phyloP scores from a whole-genome alignment of 92 coral and sea anemone genomes.

The Ricordea florida region DNA sequence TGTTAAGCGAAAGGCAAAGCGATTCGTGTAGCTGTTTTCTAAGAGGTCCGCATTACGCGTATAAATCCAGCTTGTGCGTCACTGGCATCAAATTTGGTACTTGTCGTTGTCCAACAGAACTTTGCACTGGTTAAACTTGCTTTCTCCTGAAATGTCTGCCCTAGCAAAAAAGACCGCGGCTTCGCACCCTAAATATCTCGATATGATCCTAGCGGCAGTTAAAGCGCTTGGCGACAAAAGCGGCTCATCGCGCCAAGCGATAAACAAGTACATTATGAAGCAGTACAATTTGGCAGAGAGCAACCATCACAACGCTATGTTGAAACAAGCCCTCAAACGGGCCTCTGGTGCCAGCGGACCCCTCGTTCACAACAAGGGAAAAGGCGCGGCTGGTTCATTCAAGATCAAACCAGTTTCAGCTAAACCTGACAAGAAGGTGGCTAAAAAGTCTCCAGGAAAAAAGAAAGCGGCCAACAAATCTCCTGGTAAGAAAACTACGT shows the following conservation, averaged over 20 bases:
- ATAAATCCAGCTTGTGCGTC: slow-evolving; percentile 22
- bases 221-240: slow-evolving; percentile 70
- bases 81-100: too few species aligned
- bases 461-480: slow-evolving; percentile 22
- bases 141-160: not conserved
- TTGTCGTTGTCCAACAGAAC: not conserved
- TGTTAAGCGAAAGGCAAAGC: not conserved
- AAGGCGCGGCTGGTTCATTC: slow-evolving; percentile 88
- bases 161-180: slow-evolving; percentile 1
- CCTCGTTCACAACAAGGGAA: slow-evolving; percentile 81
- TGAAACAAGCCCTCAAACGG: slow-evolving; percentile 74
- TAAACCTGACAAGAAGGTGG: slow-evolving; percentile 33
- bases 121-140: not conserved
- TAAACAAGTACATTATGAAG: slow-evolving; percentile 77
- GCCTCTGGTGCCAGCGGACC: slow-evolving; percentile 71
- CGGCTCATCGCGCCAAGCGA: slow-evolving; percentile 89
- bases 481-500: slow-evolving; percentile 12
- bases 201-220: slow-evolving; percentile 69
- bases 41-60: slow-evolving; percentile 74
- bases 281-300: slow-evolving; percentile 74
- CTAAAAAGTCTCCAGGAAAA: slow-evolving; percentile 45
- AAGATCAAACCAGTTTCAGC: slow-evolving; percentile 61
- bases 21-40: slow-evolving; percentile 51
- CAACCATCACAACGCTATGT: slow-evolving; percentile 80
- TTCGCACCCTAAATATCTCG: slow-evolving; percentile 81